These are phyloP conservation scores for Tetanocera ferruginea DNA, from an alignment of 2,888 invertebrate genomes.

Conservation along the genomic window DNA sequence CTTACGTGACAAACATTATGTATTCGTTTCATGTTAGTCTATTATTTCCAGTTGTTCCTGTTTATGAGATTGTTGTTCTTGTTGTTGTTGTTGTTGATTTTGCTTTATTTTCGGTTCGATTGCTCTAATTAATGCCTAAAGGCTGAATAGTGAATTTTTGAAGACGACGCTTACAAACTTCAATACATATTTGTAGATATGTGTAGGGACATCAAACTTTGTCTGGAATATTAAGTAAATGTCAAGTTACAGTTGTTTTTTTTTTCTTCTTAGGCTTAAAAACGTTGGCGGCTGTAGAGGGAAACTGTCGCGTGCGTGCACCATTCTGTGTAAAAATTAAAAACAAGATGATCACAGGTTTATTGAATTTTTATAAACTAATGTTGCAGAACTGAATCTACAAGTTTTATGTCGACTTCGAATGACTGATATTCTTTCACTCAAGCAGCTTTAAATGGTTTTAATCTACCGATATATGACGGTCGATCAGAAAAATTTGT, in stretches of 20 bases:
- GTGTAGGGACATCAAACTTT: neutral
- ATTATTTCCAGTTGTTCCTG: conserved; percentile 30
- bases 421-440: too few species aligned
- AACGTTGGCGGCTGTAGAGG: too few species aligned
- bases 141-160: conserved; percentile 37
- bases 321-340: too few species aligned
- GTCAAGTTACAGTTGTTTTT: conserved; percentile 23
- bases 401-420: too few species aligned
- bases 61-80: conserved; percentile 37
- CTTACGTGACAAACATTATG: conserved; percentile 49
- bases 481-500: too few species aligned
- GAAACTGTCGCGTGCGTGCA: too few species aligned
- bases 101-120: conserved; percentile 54
- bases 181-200: conserved; percentile 1
- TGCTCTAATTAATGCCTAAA: conserved; percentile 65
- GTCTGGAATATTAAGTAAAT: conserved; percentile 36
- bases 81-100: neutral
- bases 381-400: too few species aligned
- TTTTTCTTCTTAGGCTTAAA: neutral
- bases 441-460: too few species aligned
- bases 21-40: conserved; percentile 44
- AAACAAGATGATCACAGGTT: too few species aligned
- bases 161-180: conserved; percentile 39
- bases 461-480: too few species aligned
- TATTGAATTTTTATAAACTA: too few species aligned